Evolutionary conservation across 1,140 invertebrate species (phyloP).

Genomic region (Aricia agestis): DNA sequence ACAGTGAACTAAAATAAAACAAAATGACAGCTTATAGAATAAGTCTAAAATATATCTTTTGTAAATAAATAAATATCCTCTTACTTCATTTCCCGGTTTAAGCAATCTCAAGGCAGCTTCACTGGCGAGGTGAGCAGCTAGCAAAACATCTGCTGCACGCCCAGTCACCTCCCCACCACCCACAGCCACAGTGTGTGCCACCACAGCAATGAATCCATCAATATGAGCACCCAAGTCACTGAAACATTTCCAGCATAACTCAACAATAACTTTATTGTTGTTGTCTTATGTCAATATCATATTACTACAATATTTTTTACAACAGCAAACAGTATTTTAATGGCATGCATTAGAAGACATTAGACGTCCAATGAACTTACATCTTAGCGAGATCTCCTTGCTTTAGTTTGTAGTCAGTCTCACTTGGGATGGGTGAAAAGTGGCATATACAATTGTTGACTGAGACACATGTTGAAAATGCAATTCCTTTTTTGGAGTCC

Average conservation of each 20-base stretch:
- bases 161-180: slow-evolving; percentile 88
- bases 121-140: slow-evolving; percentile 96
- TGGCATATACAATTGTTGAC: slow-evolving; percentile 99
- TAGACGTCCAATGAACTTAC: slow-evolving; percentile 81
- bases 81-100: slow-evolving; percentile 92
- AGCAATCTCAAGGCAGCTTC: slow-evolving; percentile 95
- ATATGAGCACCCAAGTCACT: slow-evolving; percentile 98
- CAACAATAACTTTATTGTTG: no score
- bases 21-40: no score
- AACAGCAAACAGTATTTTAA: no score
- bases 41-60: no score
- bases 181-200: slow-evolving; percentile 96
- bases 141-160: slow-evolving; percentile 94
- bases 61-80: neutral
- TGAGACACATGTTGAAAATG: slow-evolving; percentile 98
- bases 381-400: slow-evolving; percentile 98
- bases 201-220: slow-evolving; percentile 99
- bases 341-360: no score
- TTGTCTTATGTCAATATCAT: no score
- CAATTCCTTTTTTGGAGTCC: slow-evolving; percentile 98
- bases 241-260: slow-evolving; percentile 46
- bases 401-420: slow-evolving; percentile 91
- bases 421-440: slow-evolving; percentile 96
- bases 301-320: no score
- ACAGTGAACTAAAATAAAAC: no score